phyloP scores from a whole-genome alignment of 2,797 vertebrate genomes.

The Microctenopoma steveboyesi region DNA sequence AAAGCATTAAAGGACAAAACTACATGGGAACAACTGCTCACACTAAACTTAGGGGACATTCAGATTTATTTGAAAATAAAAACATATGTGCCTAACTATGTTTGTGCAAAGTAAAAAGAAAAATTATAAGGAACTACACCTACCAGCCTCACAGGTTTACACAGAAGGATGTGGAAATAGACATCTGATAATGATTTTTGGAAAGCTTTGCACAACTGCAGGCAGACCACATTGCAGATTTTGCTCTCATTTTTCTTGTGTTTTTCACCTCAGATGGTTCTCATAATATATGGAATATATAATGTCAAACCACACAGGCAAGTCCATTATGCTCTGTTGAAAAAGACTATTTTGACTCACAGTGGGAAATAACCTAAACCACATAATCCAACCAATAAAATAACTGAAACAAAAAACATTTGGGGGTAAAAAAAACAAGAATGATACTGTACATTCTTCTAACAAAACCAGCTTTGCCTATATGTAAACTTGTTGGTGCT shows the following conservation, averaged over 20 bases:
- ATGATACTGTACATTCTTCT: too few species aligned
- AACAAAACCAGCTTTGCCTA: too few species aligned
- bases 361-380: too few species aligned
- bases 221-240: neutral
- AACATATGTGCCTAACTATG: neutral
- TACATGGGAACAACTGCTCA: constrained; percentile 11
- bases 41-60: neutral
- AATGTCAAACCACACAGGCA: neutral
- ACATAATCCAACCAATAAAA: too few species aligned
- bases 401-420: too few species aligned
- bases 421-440: too few species aligned
- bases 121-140: neutral
- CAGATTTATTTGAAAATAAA: neutral
- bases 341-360: neutral
- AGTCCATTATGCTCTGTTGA: neutral
- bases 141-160: neutral
- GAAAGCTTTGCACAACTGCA: neutral
- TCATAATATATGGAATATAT: neutral
- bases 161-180: neutral
- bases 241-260: neutral
- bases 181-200: neutral
- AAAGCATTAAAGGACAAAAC: neutral
- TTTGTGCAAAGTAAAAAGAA: constrained; percentile 2
- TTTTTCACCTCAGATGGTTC: too few species aligned
- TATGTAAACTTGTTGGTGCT: too few species aligned